These are phyloP conservation scores for Cuniculus paca DNA, from an alignment of 2,797 vertebrate species.

Conservation along the genomic window DNA sequence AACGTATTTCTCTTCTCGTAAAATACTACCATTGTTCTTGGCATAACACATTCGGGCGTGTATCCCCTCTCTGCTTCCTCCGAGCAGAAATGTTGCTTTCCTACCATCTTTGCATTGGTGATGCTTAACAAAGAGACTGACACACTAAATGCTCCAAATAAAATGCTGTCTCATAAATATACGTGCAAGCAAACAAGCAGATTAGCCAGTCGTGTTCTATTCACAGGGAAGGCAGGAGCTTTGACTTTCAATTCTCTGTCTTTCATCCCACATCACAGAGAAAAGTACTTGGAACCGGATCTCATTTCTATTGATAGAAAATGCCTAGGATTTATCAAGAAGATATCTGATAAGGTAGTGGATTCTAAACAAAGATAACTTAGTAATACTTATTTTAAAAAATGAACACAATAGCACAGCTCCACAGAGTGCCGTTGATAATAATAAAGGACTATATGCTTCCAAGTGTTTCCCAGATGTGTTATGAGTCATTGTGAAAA, in stretches of 20 bases:
- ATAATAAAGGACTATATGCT: not conserved
- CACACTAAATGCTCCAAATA: not conserved
- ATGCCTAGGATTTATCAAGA: not conserved
- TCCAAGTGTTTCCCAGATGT: not conserved
- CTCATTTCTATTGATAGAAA: not conserved
- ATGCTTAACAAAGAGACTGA: not conserved
- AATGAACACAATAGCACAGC: not conserved
- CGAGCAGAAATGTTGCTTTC: not conserved
- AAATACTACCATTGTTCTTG: conserved; percentile 6
- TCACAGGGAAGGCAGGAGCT: not conserved
- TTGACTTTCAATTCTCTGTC: not conserved
- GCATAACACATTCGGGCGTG: not conserved
- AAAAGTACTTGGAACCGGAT: not conserved
- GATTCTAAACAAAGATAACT: not conserved
- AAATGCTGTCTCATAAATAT: not conserved
- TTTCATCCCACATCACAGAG: not conserved
- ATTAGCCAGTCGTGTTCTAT: not conserved
- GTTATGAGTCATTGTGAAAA: not conserved
- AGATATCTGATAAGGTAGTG: not conserved
- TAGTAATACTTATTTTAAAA: not conserved
- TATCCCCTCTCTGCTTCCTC: not conserved
- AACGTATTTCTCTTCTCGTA: not conserved
- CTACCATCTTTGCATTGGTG: not conserved
- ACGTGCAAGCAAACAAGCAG: not conserved
- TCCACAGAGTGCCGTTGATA: not conserved